phyloP scores from a whole-genome alignment of 2,113 vertebrate genomes.

The Leiothrix lutea region DNA sequence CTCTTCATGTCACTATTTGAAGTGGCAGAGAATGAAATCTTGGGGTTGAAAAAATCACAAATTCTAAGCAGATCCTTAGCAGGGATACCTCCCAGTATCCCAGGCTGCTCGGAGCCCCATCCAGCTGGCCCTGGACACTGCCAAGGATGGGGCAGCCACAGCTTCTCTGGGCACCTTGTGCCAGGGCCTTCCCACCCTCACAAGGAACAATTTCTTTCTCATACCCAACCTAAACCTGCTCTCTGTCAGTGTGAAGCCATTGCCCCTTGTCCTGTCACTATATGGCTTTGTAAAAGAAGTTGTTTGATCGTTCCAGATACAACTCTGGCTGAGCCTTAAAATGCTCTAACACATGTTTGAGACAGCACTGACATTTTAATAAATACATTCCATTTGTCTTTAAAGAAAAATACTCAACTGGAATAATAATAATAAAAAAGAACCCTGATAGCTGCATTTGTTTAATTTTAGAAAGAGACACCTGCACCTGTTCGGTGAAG shows the following conservation, averaged over 20 bases:
- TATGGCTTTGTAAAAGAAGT: background rate
- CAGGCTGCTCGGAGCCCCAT: rapidly evolving
- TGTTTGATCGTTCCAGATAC: background rate
- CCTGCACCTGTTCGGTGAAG: background rate
- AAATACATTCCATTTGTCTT: background rate
- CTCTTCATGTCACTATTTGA: background rate
- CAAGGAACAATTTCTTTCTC: background rate
- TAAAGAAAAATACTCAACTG: background rate
- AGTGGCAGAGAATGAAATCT: background rate
- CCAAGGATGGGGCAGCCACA: background rate
- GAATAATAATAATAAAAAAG: background rate
- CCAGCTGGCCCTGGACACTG: background rate
- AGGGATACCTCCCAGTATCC: background rate
- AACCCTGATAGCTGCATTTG: background rate
- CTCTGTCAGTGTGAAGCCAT: background rate
- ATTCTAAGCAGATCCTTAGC: background rate
- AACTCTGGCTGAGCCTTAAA: background rate
- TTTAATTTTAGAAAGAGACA: slow-evolving; percentile 1
- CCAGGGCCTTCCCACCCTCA: rapidly evolving
- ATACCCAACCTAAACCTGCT: background rate
- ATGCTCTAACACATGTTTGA: background rate
- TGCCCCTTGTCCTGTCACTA: background rate
- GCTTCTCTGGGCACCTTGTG: background rate
- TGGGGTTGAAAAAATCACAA: background rate
- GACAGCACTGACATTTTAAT: background rate